These are phyloP conservation scores for Syrrhaptes paradoxus DNA, from an alignment of 2,113 vertebrate species.

Conservation along the genomic window DNA sequence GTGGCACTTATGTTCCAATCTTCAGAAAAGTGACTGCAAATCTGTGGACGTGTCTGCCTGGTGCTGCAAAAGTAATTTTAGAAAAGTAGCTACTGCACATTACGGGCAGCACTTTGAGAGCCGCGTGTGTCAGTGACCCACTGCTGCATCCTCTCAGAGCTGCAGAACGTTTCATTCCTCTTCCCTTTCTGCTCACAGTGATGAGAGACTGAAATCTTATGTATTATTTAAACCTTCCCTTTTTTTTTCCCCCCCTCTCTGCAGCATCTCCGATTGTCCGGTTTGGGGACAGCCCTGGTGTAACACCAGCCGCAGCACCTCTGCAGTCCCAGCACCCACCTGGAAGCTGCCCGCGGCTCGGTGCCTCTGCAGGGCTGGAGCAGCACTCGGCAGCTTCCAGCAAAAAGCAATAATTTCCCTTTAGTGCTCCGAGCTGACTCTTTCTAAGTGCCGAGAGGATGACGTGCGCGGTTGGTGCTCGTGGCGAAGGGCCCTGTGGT, in stretches of 20 bases:
- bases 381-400: neutral
- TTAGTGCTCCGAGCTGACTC: neutral
- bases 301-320: too few species aligned
- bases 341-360: too few species aligned
- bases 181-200: neutral
- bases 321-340: neutral
- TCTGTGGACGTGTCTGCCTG: neutral
- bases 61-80: slow-evolving; percentile 22
- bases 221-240: neutral
- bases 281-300: neutral
- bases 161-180: neutral
- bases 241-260: neutral
- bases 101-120: neutral
- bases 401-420: neutral
- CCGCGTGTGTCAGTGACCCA: neutral
- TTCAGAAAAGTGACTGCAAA: slow-evolving; percentile 6
- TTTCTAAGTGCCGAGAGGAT: neutral
- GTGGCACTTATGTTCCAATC: slow-evolving; percentile 14
- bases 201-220: neutral
- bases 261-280: accelerated
- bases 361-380: neutral
- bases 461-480: accelerated
- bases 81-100: neutral
- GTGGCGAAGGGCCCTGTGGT: accelerated
- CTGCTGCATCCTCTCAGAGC: slow-evolving; percentile 17